Conservation (phyloP, 2,888 invertebrate genomes). For the Pachycephus smyrnensis region DNA sequence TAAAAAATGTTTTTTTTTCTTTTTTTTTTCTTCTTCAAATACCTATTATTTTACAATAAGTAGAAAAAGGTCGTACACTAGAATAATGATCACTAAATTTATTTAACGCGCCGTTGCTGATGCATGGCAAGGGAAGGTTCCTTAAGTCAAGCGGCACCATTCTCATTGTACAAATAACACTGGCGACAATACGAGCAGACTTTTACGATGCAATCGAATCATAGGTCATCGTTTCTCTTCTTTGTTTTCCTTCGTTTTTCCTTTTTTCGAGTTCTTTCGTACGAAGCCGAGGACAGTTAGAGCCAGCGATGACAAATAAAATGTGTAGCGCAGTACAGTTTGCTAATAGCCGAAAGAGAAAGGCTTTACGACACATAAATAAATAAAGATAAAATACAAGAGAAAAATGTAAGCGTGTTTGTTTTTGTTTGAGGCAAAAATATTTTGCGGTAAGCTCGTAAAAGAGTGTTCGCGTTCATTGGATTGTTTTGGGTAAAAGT, state of each 20-base stretch:
- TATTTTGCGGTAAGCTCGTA: neutral
- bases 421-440: neutral
- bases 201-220: neutral
- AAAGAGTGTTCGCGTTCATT: neutral
- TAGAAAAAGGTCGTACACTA: constrained; percentile 51
- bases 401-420: neutral
- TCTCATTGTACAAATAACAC: constrained; percentile 47
- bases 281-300: neutral
- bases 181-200: neutral
- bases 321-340: neutral
- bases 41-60: constrained; percentile 59
- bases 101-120: constrained; percentile 43
- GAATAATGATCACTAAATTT: constrained; percentile 54
- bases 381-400: neutral
- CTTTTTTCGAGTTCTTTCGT: neutral
- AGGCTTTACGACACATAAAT: neutral
- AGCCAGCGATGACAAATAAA: neutral
- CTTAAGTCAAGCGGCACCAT: constrained; percentile 48
- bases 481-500: neutral
- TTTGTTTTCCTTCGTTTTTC: constrained; percentile 19
- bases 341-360: neutral
- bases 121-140: constrained; percentile 43
- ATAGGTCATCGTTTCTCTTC: constrained; percentile 19
- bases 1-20: constrained; percentile 37
- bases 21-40: constrained; percentile 34